Evolutionary conservation across 2,113 vertebrate species (phyloP), one percentile per base, ranked within the genome.

Genomic region (Pollachius pollachius): DNA sequence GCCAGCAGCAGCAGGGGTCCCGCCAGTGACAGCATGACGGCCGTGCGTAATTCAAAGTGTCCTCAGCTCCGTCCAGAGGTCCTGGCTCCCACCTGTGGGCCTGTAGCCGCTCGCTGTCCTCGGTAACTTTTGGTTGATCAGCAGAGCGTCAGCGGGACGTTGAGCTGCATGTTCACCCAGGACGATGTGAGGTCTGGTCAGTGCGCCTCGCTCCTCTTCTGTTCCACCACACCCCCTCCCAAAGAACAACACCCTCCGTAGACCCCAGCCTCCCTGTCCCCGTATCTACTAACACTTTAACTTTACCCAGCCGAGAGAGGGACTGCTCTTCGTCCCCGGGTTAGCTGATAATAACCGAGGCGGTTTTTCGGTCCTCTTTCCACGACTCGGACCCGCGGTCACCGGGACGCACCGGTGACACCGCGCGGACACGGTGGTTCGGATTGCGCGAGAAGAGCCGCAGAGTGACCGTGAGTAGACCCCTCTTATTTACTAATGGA

Each of bases 161-260:
- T 88, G 67, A 73, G 79, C 85, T 81, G 85, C 89, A 93, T 92
- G 88, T 92, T 92, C 86, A 85, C 89, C 82, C 81, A 73, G 79
- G 70, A 80, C 83, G 90, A 83, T 91, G 69, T 93, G 92, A 89
- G 74, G 67, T 85, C 67, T 73, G 79, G 74, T 84, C 85, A 76
- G 81, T 82, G 82, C 70, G 75, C 83, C 73, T 87, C 65, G 80
- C 81, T 88, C 80, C 88, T 81, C 83, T 84, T 81, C 65, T 81
- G 75, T 64, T 64, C 82, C 70, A 89, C 91, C 90, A 90, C 92
- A 90, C 90, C 89, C 85, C 85, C 76, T 19, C 21, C 18, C 56
- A 64, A 81, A 82, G 25, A 79, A 84, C 88, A 92, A 92, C 91
- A 90, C 89, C 91, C 89, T 88, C 85, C 37, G 25, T 76, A 72